Evolutionary conservation across 1,140 invertebrate species (phyloP).

Genomic region (Odontomachus brunneus): DNA sequence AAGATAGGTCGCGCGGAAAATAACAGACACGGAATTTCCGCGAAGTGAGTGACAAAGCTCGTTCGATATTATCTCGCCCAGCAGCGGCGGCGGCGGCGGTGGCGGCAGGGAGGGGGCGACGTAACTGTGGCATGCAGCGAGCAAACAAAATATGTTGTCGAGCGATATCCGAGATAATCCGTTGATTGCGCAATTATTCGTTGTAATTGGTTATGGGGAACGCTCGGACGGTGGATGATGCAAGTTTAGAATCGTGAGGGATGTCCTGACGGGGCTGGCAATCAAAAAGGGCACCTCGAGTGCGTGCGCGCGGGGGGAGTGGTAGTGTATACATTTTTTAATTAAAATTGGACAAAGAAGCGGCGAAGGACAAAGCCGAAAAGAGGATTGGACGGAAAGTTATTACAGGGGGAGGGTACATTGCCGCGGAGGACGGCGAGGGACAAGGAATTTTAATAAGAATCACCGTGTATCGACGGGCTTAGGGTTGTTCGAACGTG

Average conservation of each 20-base stretch:
- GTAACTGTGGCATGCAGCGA: not conserved
- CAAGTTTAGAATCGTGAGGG: slow-evolving; percentile 4
- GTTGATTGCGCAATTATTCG: not conserved
- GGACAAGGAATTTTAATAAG: slow-evolving; percentile 42
- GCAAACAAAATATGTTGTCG: slow-evolving; percentile 13
- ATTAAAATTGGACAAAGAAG: slow-evolving; percentile 48
- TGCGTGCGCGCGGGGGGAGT: not conserved
- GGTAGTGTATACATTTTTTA: slow-evolving; percentile 5
- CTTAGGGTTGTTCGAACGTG: not conserved
- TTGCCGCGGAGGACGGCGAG: not conserved
- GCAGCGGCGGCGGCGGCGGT: no score
- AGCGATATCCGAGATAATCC: not conserved
- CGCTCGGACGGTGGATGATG: not conserved
- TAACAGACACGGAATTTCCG: not conserved
- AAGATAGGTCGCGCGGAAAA: not conserved
- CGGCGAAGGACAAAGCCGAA: slow-evolving; percentile 19
- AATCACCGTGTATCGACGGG: not conserved
- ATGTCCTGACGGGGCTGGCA: not conserved
- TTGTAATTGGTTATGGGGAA: slow-evolving; percentile 1
- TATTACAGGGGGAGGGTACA: not conserved
- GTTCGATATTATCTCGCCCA: not conserved
- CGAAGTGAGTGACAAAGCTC: not conserved
- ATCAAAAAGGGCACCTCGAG: slow-evolving; percentile 1
- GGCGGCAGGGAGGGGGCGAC: not conserved
- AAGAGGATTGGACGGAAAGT: not conserved